A percentile compares a stretch with the other conserved stretches of the same genome.
Evolutionary conservation across 2,113 vertebrate species (phyloP).

Genomic region (Galeopterus variegatus): DNA sequence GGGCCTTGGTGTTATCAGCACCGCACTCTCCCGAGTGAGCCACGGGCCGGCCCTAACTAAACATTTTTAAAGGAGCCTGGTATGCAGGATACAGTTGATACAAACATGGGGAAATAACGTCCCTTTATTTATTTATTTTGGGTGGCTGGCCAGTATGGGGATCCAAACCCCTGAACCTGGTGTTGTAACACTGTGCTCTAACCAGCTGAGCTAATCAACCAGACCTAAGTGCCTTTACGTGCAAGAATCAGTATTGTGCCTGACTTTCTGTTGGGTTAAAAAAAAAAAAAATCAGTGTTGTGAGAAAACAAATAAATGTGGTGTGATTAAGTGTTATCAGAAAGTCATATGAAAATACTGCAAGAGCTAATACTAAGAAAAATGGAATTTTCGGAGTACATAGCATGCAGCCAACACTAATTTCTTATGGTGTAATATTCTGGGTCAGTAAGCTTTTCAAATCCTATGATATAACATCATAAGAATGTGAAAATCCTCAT

Average conservation of each 20-base stretch:
- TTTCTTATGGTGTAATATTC: not conserved
- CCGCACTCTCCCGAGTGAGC: too few relatives aligned
- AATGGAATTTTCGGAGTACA: not conserved
- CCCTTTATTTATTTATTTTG: too few relatives aligned
- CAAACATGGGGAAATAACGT: not conserved
- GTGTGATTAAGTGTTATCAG: not conserved
- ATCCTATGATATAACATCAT: not conserved
- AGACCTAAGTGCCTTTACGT: not conserved
- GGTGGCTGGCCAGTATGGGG: too few relatives aligned
- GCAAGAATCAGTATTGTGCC: not conserved
- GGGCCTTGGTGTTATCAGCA: too few relatives aligned
- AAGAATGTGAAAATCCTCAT: constrained; percentile 56
- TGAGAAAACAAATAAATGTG: not conserved
- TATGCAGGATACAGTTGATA: not conserved
- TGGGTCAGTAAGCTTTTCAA: not conserved
- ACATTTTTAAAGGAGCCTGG: not conserved
- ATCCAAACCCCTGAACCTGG: too few relatives aligned
- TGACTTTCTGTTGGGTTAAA: too few relatives aligned
- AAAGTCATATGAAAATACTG: not conserved
- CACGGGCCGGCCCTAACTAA: not conserved
- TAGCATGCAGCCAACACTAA: not conserved
- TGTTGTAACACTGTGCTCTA: too few relatives aligned
- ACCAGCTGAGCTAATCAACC: too few relatives aligned
- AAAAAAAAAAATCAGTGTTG: too few relatives aligned
- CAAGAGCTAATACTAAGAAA: constrained; percentile 4